Base-by-base conservation (phyloP, 1,140 invertebrate genomes). In the Ostrea edulis region DNA sequence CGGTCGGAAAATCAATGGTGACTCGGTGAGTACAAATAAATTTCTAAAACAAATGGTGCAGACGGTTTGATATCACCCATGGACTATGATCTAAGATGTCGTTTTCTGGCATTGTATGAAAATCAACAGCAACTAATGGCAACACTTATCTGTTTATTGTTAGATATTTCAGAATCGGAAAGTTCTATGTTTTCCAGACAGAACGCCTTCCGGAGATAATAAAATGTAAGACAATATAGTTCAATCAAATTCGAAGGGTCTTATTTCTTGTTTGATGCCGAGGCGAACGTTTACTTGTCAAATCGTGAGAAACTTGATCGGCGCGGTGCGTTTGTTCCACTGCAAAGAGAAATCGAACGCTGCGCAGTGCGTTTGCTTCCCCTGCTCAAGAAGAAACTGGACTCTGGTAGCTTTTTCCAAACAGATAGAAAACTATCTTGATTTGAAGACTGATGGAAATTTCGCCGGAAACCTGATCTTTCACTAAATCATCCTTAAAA, bases 221-320 rank as follows among this genome's bases (percentile, higher is more conserved):
- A 77, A 77, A 77, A 77, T 77, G 68, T 77, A 77, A 77, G 68
- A 77, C 25, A 77, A 77, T 77, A 77, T 25, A 25, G 68, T 77
- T 77, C 68, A 77, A 77, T 77, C 68, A 29, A 77, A 25, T 77
- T 77, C 68, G 68, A 77, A 35, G 68, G 68, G 25, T 77, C 68
- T 25, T 44, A 25, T 77, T 77, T 77, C 68, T 77, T 77, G 68
- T 77, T 77, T 77, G 68, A 77, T 77, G 68, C 68, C 68, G 68
- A 77, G 25, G 9, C 68, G 68, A 35, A 25, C 68, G 68, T 77
- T 77, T 77, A 77, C 68, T 77, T 77, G 68, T 77, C 68, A 35
- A 25, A 77, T 29, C 25, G 68, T 35, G 25, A 77, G 68, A 77
- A 77, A 77, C 68, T 77, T 77, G 68, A 77, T 77, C 68, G 14